Evolutionary conservation across 2,797 vertebrate genomes (phyloP), one percentile per base, ranked within the genome.

Genomic region (Limnodromus scolopaceus): DNA sequence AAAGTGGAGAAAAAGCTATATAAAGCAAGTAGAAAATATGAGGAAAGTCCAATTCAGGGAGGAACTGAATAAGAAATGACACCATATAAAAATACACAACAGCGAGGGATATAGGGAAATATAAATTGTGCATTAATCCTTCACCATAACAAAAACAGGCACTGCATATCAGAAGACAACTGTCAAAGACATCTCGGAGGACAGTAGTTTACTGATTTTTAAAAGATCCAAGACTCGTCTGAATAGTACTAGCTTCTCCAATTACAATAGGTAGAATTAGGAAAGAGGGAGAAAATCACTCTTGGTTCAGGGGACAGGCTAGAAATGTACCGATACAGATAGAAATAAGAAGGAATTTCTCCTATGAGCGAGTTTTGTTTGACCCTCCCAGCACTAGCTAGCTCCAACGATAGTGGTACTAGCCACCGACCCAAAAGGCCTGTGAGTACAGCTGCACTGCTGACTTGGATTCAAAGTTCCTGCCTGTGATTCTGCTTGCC

Each of bases 1-100:
- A 53, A 91, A 84, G 66, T 45, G 17, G 32, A 92, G 53, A 49
- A 77, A 90, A 90, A 68, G 4, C 24, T 84, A 25, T 57, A 53
- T n/a, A 72, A 96, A 84, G 11, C 11, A 38, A 55, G 49, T 28
- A 65, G 49, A 68, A 77, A 89, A 34, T 71, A 69, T 7, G 4
- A 70, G 11, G 5, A 27, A 83, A 60, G 30, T 81, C 87, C 71
- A 89, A 68, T 78, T 91, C 41, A 54, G 27, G 13, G 10, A 92
- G 22, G 13, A 91, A 89, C 77, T 83, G 1, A 87, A 36, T 85
- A 89, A 77, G 53, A 92, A 87, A 64, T 71, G 1, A 27, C 57
- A 78, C 8, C 4, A 53, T 25, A 23, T 41, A 54, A 85, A 96
- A 81, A 55, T 60, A 82, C 2, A 45, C 23, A 84, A 25, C 14